These are phyloP conservation scores for Lasioglossum morio DNA, from an alignment of 2,888 invertebrate genomes.

Conservation along the genomic window DNA sequence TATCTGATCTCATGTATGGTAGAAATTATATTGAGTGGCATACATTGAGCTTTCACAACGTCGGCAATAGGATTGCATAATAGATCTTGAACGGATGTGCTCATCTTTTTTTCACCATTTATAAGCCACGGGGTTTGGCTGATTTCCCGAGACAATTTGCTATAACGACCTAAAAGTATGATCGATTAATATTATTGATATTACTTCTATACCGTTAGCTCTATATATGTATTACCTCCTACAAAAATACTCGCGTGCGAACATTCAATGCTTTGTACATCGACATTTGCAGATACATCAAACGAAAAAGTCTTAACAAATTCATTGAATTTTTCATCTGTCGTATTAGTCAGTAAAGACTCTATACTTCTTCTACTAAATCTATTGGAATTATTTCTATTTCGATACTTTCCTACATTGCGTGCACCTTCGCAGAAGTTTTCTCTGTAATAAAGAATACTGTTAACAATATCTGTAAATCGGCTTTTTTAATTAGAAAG, in stretches of 20 bases:
- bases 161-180: constrained; percentile 88
- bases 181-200: not conserved
- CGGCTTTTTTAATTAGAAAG: not conserved
- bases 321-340: constrained; percentile 85
- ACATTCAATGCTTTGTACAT: constrained; percentile 86
- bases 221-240: constrained; percentile 84
- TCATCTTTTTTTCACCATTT: constrained; percentile 91
- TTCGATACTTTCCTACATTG: constrained; percentile 82
- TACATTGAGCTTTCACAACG: constrained; percentile 86
- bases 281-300: constrained; percentile 83
- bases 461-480: not conserved
- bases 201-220: constrained; percentile 71
- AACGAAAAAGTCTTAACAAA: constrained; percentile 86
- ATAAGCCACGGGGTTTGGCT: constrained; percentile 98
- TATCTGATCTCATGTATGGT: not conserved
- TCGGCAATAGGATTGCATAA: constrained; percentile 89
- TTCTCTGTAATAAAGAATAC: constrained; percentile 79
- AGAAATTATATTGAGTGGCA: constrained; percentile 47
- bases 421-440: constrained; percentile 84
- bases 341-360: constrained; percentile 85
- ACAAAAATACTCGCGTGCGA: constrained; percentile 88
- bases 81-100: constrained; percentile 96
- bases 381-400: constrained; percentile 84
- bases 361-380: constrained; percentile 89
- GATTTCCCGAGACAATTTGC: constrained; percentile 92